Conservation (phyloP, 2,888 invertebrate genomes). For the Amblyteles armatorius region DNA sequence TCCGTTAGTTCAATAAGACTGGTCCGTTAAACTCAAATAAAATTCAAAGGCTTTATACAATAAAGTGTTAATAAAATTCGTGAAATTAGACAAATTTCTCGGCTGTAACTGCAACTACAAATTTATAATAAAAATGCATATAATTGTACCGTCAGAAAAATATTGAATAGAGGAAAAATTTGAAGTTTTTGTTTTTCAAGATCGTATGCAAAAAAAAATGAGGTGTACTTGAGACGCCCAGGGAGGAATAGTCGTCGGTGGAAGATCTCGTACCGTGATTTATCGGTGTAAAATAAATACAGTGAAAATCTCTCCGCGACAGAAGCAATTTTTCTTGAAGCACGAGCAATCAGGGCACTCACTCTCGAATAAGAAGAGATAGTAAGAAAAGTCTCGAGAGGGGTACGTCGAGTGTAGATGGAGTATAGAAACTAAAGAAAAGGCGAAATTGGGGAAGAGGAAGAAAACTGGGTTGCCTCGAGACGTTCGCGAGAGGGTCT, state of each 20-base stretch:
- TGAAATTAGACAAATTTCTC: too few relatives aligned
- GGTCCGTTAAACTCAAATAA: too few relatives aligned
- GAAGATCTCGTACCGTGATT: neutral
- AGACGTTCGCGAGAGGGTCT: constrained; percentile 41
- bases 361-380: constrained; percentile 18
- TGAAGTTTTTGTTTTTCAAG: too few relatives aligned
- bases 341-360: constrained; percentile 30
- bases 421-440: constrained; percentile 19
- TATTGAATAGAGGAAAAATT: too few relatives aligned
- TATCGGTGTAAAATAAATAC: neutral
- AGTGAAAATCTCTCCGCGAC: neutral
- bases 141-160: too few relatives aligned
- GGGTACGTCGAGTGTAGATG: neutral
- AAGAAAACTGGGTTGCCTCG: constrained; percentile 61
- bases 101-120: too few relatives aligned
- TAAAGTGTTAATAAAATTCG: too few relatives aligned
- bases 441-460: constrained; percentile 47
- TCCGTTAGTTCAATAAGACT: too few relatives aligned
- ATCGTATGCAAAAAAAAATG: too few relatives aligned
- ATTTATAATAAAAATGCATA: too few relatives aligned
- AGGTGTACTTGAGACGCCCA: too few relatives aligned
- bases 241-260: neutral
- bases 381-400: constrained; percentile 43
- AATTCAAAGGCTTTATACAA: too few relatives aligned
- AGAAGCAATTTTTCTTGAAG: constrained; percentile 16